Conservation (phyloP, 1,140 invertebrate genomes). For the Aporrectodea caliginosa region DNA sequence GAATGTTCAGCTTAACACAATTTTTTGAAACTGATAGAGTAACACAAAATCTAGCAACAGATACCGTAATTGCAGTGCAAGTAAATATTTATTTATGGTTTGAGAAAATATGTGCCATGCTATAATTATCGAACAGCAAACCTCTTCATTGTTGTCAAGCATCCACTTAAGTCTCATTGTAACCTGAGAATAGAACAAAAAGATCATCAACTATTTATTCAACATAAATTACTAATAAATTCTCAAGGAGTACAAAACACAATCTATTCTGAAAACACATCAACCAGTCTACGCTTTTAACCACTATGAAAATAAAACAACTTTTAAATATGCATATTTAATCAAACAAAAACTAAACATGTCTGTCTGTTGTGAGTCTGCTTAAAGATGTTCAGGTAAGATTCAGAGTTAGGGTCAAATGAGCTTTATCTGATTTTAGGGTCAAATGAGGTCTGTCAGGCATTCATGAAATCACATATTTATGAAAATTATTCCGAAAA, state of each 20-base stretch:
- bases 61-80: background rate
- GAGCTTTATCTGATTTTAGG: background rate
- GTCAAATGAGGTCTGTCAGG: background rate
- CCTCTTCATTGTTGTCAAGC: constrained; percentile 66
- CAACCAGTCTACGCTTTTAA: too few species aligned
- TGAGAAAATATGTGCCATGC: background rate
- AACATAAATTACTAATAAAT: too few species aligned
- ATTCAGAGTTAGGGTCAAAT: background rate
- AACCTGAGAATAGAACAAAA: too few species aligned
- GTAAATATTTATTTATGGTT: too few species aligned
- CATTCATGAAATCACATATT: constrained; percentile 7
- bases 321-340: background rate
- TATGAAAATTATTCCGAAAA: background rate
- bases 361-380: background rate
- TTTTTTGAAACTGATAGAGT: background rate
- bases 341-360: background rate
- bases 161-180: constrained; percentile 73
- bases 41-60: background rate
- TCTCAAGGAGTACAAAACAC: too few species aligned
- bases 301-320: too few species aligned
- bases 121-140: constrained; percentile 38
- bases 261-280: too few species aligned
- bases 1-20: background rate
- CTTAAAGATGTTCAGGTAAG: background rate
- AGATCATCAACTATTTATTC: too few species aligned